Conservation (phyloP, 1,140 invertebrate genomes). For the Drosophila pachea region DNA sequence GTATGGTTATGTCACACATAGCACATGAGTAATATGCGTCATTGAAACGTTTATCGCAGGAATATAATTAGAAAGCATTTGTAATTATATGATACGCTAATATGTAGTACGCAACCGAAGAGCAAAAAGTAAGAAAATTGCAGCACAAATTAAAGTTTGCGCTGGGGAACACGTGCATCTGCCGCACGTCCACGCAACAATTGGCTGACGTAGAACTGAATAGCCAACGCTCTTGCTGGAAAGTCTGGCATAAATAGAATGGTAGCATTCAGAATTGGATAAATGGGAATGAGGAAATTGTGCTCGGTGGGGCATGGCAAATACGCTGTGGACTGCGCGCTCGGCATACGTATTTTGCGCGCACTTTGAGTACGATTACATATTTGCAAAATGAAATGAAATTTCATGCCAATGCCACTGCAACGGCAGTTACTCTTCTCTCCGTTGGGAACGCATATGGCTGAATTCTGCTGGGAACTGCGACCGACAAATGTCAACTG, state of each 20-base stretch:
- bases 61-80: constrained; percentile 43
- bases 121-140: constrained; percentile 19
- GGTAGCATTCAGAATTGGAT: background rate
- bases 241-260: no score
- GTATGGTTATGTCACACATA: background rate
- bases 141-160: constrained; percentile 15
- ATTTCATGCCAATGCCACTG: constrained; percentile 52
- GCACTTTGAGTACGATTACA: constrained; percentile 66
- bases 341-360: constrained; percentile 39
- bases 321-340: constrained; percentile 44
- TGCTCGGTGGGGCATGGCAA: no score
- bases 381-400: constrained; percentile 72
- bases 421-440: constrained; percentile 10
- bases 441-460: constrained; percentile 43
- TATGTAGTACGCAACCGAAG: constrained; percentile 7
- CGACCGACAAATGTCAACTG: constrained; percentile 19
- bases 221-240: constrained; percentile 13
- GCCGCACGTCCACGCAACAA: constrained; percentile 60
- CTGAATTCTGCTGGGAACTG: constrained; percentile 55
- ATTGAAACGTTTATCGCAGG: background rate
- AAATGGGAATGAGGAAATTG: background rate
- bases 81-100: constrained; percentile 33
- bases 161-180: constrained; percentile 1
- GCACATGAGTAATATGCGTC: constrained; percentile 47
- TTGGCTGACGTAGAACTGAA: constrained; percentile 49